Evolutionary conservation across 1,140 invertebrate genomes (phyloP).

Genomic region (Drosophila lini): DNA sequence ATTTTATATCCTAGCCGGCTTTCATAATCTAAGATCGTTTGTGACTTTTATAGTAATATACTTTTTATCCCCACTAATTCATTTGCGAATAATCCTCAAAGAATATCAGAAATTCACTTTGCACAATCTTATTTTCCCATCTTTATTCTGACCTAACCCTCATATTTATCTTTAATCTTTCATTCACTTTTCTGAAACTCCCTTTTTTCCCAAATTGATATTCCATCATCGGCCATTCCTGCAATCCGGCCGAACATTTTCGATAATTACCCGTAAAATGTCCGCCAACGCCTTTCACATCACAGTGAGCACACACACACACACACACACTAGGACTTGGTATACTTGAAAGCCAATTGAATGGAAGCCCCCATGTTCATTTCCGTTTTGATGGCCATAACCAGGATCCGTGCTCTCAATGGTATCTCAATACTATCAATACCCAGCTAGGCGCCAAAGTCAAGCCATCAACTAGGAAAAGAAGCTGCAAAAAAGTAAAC

Average conservation of each 20-base stretch:
- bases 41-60: background rate
- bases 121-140: constrained; percentile 9
- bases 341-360: constrained; percentile 55
- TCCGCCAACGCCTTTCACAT: constrained; percentile 32
- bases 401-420: constrained; percentile 60
- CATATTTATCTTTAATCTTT: constrained; percentile 31
- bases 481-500: constrained; percentile 48
- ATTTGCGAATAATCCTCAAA: constrained; percentile 1
- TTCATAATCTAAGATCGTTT: too few relatives aligned
- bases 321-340: constrained; percentile 6
- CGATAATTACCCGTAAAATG: constrained; percentile 79
- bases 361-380: constrained; percentile 69
- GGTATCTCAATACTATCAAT: constrained; percentile 67
- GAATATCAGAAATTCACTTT: background rate
- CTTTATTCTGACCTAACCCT: constrained; percentile 1
- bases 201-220: constrained; percentile 15
- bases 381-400: constrained; percentile 55
- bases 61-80: background rate
- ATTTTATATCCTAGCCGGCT: too few relatives aligned
- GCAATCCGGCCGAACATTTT: constrained; percentile 16
- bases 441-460: constrained; percentile 65
- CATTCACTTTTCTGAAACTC: constrained; percentile 12
- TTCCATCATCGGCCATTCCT: constrained; percentile 33
- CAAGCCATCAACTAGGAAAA: constrained; percentile 55
- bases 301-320: background rate